Evolutionary conservation across 2,113 vertebrate species (phyloP).

Genomic region (Amphiprion ocellaris): DNA sequence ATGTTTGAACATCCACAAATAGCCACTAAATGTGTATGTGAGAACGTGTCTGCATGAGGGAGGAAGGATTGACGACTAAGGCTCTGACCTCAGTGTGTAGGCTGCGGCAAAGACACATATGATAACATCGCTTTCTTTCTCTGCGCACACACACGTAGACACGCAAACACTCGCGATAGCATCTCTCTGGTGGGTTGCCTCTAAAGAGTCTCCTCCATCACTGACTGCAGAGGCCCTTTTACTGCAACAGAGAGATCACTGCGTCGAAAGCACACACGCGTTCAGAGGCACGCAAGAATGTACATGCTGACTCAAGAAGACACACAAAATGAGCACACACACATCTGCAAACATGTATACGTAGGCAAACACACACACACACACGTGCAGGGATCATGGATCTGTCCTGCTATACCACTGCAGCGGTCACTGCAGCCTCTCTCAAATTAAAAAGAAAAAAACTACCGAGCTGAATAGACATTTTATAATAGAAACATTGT

Average conservation of each 20-base stretch:
- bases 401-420: constrained; percentile 39
- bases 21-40: constrained; percentile 5
- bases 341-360: too few species aligned
- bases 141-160: constrained; percentile 15
- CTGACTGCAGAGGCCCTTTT: constrained; percentile 76
- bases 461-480: constrained; percentile 60
- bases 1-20: constrained; percentile 9
- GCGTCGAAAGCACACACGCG: constrained; percentile 41
- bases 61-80: constrained; percentile 64
- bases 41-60: not conserved
- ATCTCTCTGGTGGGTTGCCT: constrained; percentile 66
- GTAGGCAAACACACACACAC: not conserved
- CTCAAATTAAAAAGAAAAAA: constrained; percentile 54
- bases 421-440: constrained; percentile 66
- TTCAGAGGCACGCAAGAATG: constrained; percentile 29
- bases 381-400: constrained; percentile 24
- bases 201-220: constrained; percentile 82
- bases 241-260: constrained; percentile 67
- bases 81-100: constrained; percentile 71
- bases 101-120: constrained; percentile 70
- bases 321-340: not conserved
- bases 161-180: constrained; percentile 57
- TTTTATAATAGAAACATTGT: constrained; percentile 48
- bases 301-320: constrained; percentile 66
- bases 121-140: constrained; percentile 66